Evolutionary conservation across 2,797 vertebrate species (phyloP).

Genomic region (Channallabes apus): DNA sequence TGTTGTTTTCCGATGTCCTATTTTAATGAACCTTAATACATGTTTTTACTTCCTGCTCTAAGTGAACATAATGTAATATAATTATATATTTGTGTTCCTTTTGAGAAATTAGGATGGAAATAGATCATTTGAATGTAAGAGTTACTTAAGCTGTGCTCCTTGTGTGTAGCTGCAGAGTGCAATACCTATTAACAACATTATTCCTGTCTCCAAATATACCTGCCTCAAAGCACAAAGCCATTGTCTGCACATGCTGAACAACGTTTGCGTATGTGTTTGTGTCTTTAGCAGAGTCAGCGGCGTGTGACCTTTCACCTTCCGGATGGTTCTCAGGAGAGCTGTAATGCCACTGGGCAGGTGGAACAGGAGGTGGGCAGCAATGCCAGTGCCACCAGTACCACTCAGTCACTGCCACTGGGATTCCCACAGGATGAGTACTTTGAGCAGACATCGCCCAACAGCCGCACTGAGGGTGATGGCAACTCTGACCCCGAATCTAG

Average conservation of each 20-base stretch:
- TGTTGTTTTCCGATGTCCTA: not conserved
- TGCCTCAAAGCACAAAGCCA: not conserved
- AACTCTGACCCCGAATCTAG: constrained; percentile 98
- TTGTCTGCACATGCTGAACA: not conserved
- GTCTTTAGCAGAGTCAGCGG: constrained; percentile 83
- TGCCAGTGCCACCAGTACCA: constrained; percentile 67
- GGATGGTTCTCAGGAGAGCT: constrained; percentile 94
- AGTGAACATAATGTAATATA: not conserved
- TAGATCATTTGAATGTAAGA: not conserved
- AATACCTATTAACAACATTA: not conserved
- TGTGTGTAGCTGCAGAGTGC: not conserved
- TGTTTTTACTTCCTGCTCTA: not conserved
- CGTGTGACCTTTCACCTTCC: constrained; percentile 97
- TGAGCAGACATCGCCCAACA: constrained; percentile 89
- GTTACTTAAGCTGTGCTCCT: not conserved
- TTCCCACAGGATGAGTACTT: constrained; percentile 92
- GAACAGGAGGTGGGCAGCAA: constrained; percentile 82
- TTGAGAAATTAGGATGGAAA: not conserved
- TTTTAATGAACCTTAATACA: not conserved
- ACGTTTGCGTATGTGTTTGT: constrained; percentile 53
- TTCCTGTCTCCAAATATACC: not conserved
- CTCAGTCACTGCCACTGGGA: constrained; percentile 86
- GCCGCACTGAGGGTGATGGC: constrained; percentile 94
- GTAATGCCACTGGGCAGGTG: constrained; percentile 85
- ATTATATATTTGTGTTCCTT: not conserved